Conservation (phyloP, 2,797 vertebrate species). For the Chaunax sp. region DNA sequence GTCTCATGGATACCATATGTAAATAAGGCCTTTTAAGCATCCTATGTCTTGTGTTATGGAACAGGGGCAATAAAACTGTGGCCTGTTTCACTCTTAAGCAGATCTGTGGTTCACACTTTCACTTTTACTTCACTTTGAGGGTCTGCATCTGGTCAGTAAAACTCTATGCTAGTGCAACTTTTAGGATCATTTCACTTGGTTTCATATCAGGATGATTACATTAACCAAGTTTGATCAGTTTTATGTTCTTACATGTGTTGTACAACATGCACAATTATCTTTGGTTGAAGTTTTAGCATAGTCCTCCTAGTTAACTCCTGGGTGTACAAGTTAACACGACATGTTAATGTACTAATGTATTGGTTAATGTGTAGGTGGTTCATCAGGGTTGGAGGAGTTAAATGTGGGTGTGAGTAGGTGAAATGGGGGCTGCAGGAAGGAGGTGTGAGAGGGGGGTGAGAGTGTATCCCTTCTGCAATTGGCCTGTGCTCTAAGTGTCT, state of each 20-base stretch:
- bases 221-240: not conserved
- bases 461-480: constrained; percentile 86
- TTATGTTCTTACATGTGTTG: not conserved
- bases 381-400: constrained; percentile 52
- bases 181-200: not conserved
- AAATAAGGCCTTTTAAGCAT: constrained; percentile 73
- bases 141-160: not conserved
- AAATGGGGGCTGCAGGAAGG: constrained; percentile 70
- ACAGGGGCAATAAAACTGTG: constrained; percentile 18
- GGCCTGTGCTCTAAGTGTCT: constrained; percentile 84
- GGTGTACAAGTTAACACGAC: constrained; percentile 52
- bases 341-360: constrained; percentile 55
- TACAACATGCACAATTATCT: not conserved
- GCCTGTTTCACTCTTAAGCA: not conserved
- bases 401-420: constrained; percentile 68
- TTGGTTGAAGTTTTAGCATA: constrained; percentile 16
- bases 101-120: constrained; percentile 27
- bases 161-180: not conserved
- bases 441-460: constrained; percentile 70
- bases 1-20: constrained; percentile 74
- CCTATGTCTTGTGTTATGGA: constrained; percentile 62
- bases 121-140: constrained; percentile 43
- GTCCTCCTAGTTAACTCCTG: constrained; percentile 26
- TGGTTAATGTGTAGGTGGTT: constrained; percentile 72
- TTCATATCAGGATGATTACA: not conserved